Evolutionary conservation across 2,797 vertebrate genomes (phyloP).

Genomic region (Cyprinodon diabolis): DNA sequence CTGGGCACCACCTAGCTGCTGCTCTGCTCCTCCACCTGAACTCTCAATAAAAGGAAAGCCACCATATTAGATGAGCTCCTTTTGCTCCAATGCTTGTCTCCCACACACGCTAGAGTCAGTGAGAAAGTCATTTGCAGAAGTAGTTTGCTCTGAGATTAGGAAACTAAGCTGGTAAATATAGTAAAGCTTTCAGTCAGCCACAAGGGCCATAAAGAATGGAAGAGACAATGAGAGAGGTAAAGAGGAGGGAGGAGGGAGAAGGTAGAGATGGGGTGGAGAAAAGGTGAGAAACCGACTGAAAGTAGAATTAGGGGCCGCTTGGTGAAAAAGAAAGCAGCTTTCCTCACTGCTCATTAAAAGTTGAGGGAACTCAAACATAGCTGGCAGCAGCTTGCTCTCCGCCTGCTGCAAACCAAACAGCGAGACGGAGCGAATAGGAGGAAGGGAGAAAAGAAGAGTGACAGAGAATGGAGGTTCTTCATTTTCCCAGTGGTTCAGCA

Average conservation of each 20-base stretch:
- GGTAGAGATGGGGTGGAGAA: background rate
- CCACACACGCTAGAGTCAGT: constrained; percentile 46
- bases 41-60: constrained; percentile 16
- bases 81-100: background rate
- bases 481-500: constrained; percentile 73
- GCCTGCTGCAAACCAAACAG: constrained; percentile 69
- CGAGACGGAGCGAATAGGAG: constrained; percentile 43
- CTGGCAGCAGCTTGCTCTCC: constrained; percentile 69
- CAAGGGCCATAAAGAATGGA: constrained; percentile 30
- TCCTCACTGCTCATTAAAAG: constrained; percentile 73
- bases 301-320: constrained; percentile 48
- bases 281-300: background rate
- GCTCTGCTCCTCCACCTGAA: constrained; percentile 44
- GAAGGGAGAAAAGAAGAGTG: constrained; percentile 56
- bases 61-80: background rate
- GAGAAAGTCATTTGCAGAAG: constrained; percentile 75
- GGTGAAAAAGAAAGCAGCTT: constrained; percentile 48
- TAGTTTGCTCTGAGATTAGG: constrained; percentile 76
- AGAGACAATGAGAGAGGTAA: constrained; percentile 38
- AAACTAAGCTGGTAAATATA: constrained; percentile 69
- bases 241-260: background rate
- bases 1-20: constrained; percentile 73
- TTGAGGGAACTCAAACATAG: constrained; percentile 76
- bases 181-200: constrained; percentile 57
- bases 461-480: constrained; percentile 63